Evolutionary conservation across 2,113 vertebrate genomes (phyloP), one percentile per base, ranked within the genome.

Genomic region (Cyanoramphus novaezelandiae): DNA sequence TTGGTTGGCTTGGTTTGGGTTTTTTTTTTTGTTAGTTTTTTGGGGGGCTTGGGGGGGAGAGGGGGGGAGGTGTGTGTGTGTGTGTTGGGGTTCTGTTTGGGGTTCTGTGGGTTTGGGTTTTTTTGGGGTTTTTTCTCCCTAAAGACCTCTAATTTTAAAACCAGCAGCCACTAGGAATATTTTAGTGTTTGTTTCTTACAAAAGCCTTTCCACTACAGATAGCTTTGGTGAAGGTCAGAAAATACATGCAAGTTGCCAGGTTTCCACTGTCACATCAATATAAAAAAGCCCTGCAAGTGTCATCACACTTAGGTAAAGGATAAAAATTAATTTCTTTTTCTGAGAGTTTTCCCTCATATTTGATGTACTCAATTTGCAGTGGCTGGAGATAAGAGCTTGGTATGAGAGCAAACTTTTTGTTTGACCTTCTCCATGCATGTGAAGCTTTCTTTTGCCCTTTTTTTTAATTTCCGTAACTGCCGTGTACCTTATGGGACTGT

Each of bases 51-150:
- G 39, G 39, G 39, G 39, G 39, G 39, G 39, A 39, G 10, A 39
- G 39, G 39, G 53, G 18, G 29, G 17, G 3, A 10, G 52, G 4
- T 0, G 19, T 44, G 19, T 21, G 55, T 21, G 55, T 33, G 19
- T 57, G 31, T n/a, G 13, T 59, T 59, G 20, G 20, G 55, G 20
- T 7, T 59, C 55, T 23, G 20, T 57, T 57, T 57, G 31, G 31
- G 55, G 31, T n/a, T n/a, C n/a, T 57, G 55, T 33, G 55, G 55
- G 43, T 57, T 57, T 57, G 31, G 53, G 31, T 8, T 2, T 43
- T 28, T 18, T 37, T 19, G 18, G n/a, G 17, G 29, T 29, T 17
- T 3, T 4, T 7, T 6, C 3, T 9, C 5, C 1, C 7, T 2
- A 17, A 64, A 71, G 23, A 53, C 8, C 16, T 52, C 16, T 52